Evolutionary conservation across 2,113 vertebrate genomes (phyloP).

Genomic region (Alethe castanea): DNA sequence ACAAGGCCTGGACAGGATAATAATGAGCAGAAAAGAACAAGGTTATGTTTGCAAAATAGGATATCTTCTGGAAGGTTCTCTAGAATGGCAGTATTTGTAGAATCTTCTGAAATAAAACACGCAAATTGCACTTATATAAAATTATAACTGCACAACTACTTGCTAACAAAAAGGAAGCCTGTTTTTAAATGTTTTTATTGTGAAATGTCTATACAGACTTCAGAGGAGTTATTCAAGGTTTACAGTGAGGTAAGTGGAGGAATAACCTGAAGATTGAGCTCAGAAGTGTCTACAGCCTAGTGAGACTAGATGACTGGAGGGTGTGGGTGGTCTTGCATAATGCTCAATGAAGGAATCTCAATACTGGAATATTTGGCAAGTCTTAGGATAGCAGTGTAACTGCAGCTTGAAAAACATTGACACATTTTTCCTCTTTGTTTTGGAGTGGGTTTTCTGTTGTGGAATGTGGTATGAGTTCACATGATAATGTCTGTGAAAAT

Average conservation of each 20-base stretch:
- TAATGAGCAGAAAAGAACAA: neutral
- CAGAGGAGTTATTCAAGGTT: neutral
- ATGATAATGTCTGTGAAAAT: neutral
- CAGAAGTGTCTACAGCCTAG: neutral
- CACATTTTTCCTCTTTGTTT: neutral
- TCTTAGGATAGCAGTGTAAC: conserved; percentile 1
- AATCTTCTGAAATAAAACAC: neutral
- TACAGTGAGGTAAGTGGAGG: neutral
- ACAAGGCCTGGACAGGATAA: neutral
- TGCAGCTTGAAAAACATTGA: conserved; percentile 7
- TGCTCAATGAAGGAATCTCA: conserved; percentile 43
- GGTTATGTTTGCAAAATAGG: conserved; percentile 32
- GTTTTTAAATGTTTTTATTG: neutral
- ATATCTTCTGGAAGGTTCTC: neutral
- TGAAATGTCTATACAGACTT: neutral
- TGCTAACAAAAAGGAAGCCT: neutral
- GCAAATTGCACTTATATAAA: neutral
- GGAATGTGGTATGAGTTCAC: neutral
- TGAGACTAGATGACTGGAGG: neutral
- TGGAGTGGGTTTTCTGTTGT: neutral
- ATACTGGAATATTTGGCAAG: conserved; percentile 27
- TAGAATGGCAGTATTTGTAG: neutral
- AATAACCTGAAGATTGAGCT: conserved; percentile 6
- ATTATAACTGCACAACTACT: neutral
- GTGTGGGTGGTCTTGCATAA: conserved; percentile 64